A percentile compares a stretch with the other conserved stretches of the same genome.
These are phyloP conservation scores for Papilio aristodemus DNA, from an alignment of 1,140 invertebrate species.

Conservation along the genomic window DNA sequence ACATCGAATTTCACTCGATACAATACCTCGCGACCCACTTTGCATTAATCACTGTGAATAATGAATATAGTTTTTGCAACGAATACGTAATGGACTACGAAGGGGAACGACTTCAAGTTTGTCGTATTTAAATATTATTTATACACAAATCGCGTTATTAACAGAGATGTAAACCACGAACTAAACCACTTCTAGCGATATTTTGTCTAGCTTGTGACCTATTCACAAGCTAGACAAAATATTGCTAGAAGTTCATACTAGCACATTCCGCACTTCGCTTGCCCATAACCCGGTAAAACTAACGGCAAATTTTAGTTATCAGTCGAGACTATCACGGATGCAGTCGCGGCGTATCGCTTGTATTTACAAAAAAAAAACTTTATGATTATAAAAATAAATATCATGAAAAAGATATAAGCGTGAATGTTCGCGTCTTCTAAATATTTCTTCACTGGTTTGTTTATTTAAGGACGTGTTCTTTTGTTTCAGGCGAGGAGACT, in stretches of 20 bases:
- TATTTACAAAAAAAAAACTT: not conserved
- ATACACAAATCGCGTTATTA: not conserved
- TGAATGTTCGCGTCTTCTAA: not conserved
- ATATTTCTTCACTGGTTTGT: not conserved
- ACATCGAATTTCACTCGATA: conserved; percentile 33
- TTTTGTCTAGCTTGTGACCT: too few species aligned
- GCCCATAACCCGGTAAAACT: not conserved
- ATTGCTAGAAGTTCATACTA: not conserved
- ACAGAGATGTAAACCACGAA: not conserved
- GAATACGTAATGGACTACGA: conserved; percentile 13
- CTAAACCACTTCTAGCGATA: not conserved
- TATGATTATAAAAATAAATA: not conserved
- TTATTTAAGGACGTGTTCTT: conserved; percentile 27
- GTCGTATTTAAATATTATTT: not conserved
- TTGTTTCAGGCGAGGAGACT: conserved; percentile 77
- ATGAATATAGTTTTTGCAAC: conserved; percentile 31
- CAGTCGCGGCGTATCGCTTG: not conserved
- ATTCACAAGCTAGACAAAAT: too few species aligned
- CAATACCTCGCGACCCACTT: conserved; percentile 24
- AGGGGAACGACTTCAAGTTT: not conserved
- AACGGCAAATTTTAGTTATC: not conserved
- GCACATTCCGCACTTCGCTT: not conserved
- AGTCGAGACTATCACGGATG: not conserved
- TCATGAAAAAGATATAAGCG: not conserved
- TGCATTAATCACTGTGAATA: conserved; percentile 33